Evolutionary conservation across 2,113 vertebrate species (phyloP).

Genomic region (Heteronetta atricapilla): DNA sequence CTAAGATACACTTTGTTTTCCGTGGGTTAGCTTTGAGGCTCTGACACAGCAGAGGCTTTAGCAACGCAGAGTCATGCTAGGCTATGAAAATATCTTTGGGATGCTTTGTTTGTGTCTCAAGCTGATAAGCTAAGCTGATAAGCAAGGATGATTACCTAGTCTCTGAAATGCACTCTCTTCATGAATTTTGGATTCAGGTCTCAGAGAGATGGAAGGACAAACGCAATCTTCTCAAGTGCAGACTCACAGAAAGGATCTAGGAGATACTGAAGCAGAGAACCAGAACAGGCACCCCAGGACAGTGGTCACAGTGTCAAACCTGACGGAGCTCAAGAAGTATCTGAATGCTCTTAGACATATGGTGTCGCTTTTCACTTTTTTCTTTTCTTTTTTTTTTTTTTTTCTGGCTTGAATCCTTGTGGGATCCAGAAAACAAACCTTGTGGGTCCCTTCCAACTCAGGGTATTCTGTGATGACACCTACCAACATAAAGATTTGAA

Average conservation of each 20-base stretch:
- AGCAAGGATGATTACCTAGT: background rate
- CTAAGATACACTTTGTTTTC: background rate
- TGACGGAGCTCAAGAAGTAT: background rate
- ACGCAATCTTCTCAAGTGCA: background rate
- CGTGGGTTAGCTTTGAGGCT: background rate
- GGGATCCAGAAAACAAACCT: too few species aligned
- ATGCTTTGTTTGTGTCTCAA: background rate
- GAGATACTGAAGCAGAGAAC: background rate
- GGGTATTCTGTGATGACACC: background rate
- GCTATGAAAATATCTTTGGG: background rate
- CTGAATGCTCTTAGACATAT: background rate
- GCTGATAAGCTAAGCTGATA: background rate
- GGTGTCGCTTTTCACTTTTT: background rate
- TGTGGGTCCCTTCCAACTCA: too few species aligned
- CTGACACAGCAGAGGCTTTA: background rate
- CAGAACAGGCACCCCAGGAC: background rate
- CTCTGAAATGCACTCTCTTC: background rate
- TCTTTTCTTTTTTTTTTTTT: too few species aligned
- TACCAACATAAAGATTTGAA: background rate
- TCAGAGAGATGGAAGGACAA: background rate
- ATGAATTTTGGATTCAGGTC: background rate
- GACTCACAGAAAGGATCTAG: background rate
- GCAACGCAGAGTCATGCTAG: background rate
- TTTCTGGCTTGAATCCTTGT: background rate
- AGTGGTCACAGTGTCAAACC: background rate